Evolutionary conservation across 2,797 vertebrate species (phyloP).

Genomic region (Loriculus beryllinus): DNA sequence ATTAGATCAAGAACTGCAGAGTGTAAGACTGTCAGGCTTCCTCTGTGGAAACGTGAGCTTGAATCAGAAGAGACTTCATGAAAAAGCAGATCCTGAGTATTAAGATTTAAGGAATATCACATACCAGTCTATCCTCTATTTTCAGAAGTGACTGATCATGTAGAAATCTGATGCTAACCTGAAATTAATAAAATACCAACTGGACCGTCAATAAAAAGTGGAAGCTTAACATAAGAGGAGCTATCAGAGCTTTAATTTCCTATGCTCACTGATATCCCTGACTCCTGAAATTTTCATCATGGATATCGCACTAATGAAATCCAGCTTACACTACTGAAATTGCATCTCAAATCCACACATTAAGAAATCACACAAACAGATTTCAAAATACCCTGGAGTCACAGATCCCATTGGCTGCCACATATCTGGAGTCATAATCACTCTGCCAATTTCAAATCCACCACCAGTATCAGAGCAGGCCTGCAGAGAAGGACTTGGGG

Average conservation of each 20-base stretch:
- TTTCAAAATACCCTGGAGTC: background rate
- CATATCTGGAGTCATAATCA: background rate
- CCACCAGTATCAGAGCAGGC: background rate
- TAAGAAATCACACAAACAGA: background rate
- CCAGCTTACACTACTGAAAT: background rate
- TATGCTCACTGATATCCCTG: background rate
- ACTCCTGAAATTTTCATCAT: background rate
- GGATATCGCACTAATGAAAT: background rate
- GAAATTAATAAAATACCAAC: slow-evolving; percentile 12
- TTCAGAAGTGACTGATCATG: background rate
- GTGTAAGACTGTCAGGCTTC: background rate
- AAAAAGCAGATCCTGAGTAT: background rate
- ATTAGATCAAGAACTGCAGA: background rate
- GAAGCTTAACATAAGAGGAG: background rate
- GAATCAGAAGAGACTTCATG: background rate
- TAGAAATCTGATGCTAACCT: background rate
- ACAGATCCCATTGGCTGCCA: background rate
- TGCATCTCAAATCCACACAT: background rate
- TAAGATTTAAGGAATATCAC: background rate
- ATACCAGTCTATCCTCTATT: background rate
- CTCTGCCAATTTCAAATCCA: background rate
- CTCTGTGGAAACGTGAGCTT: background rate
- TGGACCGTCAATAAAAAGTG: background rate
- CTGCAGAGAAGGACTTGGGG: too few species aligned
- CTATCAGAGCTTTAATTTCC: background rate